Evolutionary conservation across 2,113 vertebrate species (phyloP).

Genomic region (Platanista minor): DNA sequence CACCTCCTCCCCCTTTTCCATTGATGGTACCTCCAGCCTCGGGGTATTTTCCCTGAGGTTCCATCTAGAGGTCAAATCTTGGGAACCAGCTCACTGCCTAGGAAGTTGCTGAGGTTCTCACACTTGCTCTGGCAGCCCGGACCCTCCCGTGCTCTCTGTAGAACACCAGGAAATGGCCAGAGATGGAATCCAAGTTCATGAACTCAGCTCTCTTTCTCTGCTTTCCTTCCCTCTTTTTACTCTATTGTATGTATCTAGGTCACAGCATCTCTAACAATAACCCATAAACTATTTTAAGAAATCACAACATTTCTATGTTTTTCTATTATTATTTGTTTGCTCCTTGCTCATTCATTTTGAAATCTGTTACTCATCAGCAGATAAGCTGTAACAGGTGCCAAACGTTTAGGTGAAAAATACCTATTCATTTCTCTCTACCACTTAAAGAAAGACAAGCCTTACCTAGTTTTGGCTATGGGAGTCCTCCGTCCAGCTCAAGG

Average conservation of each 20-base stretch:
- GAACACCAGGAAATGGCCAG: not conserved
- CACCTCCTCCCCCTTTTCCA: not conserved
- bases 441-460: not conserved
- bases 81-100: not conserved
- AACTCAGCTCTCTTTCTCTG: not conserved
- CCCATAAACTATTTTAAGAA: not conserved
- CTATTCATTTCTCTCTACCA: not conserved
- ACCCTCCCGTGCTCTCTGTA: not conserved
- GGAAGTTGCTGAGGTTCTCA: not conserved
- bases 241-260: not conserved
- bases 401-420: not conserved
- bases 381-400: not conserved
- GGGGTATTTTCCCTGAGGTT: not conserved
- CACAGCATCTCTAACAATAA: not conserved
- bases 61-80: not conserved
- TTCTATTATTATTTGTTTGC: not conserved
- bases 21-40: not conserved
- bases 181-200: not conserved
- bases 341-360: not conserved
- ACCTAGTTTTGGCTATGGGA: not conserved
- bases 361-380: not conserved
- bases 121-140: not conserved
- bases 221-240: not conserved
- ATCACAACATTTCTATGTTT: not conserved
- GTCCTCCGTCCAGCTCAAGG: not conserved